Base-by-base conservation (phyloP, 2,113 vertebrate species). In the Dicentrarchus labrax region DNA sequence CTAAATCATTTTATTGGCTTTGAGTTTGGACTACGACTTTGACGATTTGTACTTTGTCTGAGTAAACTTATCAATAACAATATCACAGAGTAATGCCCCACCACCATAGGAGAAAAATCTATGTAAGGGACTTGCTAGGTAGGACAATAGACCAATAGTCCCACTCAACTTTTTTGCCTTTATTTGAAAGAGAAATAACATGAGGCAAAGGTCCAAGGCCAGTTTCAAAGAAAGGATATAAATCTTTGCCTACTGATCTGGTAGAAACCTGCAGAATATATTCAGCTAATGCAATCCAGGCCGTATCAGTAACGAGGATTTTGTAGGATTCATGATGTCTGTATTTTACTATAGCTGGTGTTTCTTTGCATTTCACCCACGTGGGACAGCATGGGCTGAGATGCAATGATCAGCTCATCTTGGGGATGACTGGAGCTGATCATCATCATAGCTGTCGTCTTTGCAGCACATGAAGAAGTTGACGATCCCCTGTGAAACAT, bases 401-500 rank as follows among this genome's bases (percentile, higher is more conserved):
- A 77, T 15, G 17, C n/a, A 41, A 36, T 6, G 66, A 82, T 69
- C 57, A 30, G 60, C 43, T 72, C 54, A 0, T 67, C 43, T 0
- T 19, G 57, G 39, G 43, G 24, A 16, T 59, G 21, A 67, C 67
- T 36, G 65, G 16, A 84, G 62, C 67, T 1, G 53, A 79, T 76
- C 36, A 47, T 38, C 73, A 57, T 57, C 22, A 2, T 56, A n/a
- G 19, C 39, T 48, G 19, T 66, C 39, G 51, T 57, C 47, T 75
- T 17, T 21, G 56, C 60, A 59, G 22, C 54, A 62, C 38, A 56
- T 17, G 48, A 30, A 79, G 19, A 76, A 59, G 66, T 41, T 38
- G 51, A 53, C 4, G 74, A 78, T 79, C 48, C 68, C 74, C 22
- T 51, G 72, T 82, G 76, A 86, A 77, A 56, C 61, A 64, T 51